These are phyloP conservation scores for Tor tambroides DNA, from an alignment of 2,113 vertebrate genomes.

Conservation along the genomic window DNA sequence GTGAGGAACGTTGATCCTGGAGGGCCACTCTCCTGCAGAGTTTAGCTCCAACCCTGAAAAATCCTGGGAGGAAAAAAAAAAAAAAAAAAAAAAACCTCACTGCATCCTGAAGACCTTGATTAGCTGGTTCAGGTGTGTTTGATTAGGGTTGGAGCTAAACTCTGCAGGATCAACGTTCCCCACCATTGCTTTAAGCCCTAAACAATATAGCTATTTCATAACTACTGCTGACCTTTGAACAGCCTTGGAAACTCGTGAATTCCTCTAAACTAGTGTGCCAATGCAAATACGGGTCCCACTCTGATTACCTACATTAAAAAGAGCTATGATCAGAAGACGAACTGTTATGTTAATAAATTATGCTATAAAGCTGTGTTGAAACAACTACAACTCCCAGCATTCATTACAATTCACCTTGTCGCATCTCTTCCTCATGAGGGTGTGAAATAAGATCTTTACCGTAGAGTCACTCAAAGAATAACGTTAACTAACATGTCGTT, in stretches of 20 bases:
- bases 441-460: background rate
- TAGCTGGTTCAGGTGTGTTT: no score
- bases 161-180: no score
- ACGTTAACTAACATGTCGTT: background rate
- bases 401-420: slow-evolving; percentile 33
- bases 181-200: no score
- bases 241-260: background rate
- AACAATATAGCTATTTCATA: slow-evolving; percentile 18
- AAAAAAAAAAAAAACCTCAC: no score
- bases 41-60: no score
- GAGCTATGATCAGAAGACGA: background rate
- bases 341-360: no score
- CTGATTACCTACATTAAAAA: background rate
- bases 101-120: no score
- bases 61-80: no score
- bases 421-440: background rate
- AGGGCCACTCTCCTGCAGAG: no score
- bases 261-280: background rate
- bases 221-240: background rate
- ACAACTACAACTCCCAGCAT: slow-evolving; percentile 58
- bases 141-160: no score
- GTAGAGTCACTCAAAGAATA: background rate
- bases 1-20: no score
- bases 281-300: background rate
- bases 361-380: background rate